A percentile compares a stretch with the other conserved stretches of the same genome.
Evolutionary conservation across 2,113 vertebrate species (phyloP).

Genomic region (Embiotoca jacksoni): DNA sequence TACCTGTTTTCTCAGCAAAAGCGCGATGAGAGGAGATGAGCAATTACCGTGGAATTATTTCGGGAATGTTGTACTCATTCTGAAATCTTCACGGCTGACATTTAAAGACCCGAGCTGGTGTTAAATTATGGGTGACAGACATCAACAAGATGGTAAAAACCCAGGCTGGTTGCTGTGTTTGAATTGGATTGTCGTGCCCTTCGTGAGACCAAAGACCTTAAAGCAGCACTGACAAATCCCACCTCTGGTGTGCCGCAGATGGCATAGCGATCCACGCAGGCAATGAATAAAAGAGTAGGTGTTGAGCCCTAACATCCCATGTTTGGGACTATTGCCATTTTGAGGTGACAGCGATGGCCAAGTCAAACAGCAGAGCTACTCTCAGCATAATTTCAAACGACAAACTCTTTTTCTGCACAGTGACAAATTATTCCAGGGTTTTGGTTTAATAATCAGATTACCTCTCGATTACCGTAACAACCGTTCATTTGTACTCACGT

Average conservation of each 20-base stretch:
- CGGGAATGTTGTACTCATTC: slow-evolving; percentile 46
- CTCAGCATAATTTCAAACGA: slow-evolving; percentile 51
- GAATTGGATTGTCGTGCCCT: slow-evolving; percentile 52
- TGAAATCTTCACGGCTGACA: slow-evolving; percentile 41
- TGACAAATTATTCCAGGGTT: slow-evolving; percentile 34
- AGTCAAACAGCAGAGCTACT: slow-evolving; percentile 58
- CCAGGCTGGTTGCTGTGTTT: slow-evolving; percentile 54
- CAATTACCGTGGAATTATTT: slow-evolving; percentile 60
- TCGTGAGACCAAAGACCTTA: slow-evolving; percentile 45
- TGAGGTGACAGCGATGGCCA: slow-evolving; percentile 57
- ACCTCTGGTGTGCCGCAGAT: slow-evolving; percentile 47
- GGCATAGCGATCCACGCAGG: slow-evolving; percentile 43
- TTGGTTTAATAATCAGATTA: slow-evolving; percentile 32
- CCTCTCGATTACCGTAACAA: slow-evolving; percentile 15
- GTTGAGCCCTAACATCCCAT: slow-evolving; percentile 67
- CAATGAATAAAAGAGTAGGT: slow-evolving; percentile 65
- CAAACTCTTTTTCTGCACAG: not conserved
- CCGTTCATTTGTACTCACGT: not conserved
- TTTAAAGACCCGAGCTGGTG: slow-evolving; percentile 20
- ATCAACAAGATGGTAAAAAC: slow-evolving; percentile 51
- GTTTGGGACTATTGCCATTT: slow-evolving; percentile 57
- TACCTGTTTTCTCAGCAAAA: slow-evolving; percentile 63
- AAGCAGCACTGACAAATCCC: slow-evolving; percentile 56
- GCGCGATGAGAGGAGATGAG: slow-evolving; percentile 39
- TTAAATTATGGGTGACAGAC: slow-evolving; percentile 64